Evolutionary conservation across 1,140 invertebrate genomes (phyloP).

Genomic region (Chelonus insularis): DNA sequence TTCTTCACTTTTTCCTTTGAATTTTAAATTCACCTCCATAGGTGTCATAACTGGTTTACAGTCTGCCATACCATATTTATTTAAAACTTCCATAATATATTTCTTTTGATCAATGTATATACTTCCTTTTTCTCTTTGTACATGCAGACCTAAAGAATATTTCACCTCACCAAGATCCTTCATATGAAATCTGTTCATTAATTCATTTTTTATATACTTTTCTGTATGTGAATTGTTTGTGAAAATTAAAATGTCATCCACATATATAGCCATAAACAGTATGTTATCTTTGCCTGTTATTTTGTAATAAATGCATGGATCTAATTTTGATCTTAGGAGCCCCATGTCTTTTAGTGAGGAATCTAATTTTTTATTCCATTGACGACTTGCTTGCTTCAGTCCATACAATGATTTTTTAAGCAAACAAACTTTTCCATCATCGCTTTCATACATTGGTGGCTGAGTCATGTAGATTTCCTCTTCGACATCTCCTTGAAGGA

Average conservation of each 20-base stretch:
- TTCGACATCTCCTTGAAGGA: too few relatives aligned
- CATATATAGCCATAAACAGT: constrained; percentile 42
- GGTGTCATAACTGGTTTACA: constrained; percentile 33
- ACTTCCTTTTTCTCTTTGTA: constrained; percentile 25
- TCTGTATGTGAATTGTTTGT: constrained; percentile 30
- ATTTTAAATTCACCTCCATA: constrained; percentile 34
- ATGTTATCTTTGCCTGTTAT: constrained; percentile 22
- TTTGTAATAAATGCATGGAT: not conserved
- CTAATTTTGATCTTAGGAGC: not conserved
- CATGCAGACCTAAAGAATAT: constrained; percentile 34
- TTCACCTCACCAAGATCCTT: constrained; percentile 35
- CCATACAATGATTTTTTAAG: too few relatives aligned
- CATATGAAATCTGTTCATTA: constrained; percentile 32
- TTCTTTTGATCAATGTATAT: constrained; percentile 26
- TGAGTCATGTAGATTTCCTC: not conserved
- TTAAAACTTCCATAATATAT: constrained; percentile 36
- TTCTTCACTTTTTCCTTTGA: constrained; percentile 29
- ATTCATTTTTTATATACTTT: constrained; percentile 25
- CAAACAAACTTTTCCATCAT: too few relatives aligned
- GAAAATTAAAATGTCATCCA: constrained; percentile 48
- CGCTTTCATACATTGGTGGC: too few relatives aligned
- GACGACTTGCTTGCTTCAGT: too few relatives aligned
- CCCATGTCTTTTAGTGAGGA: too few relatives aligned
- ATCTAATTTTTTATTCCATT: too few relatives aligned
- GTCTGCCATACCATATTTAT: constrained; percentile 39